Conservation (phyloP, 2,113 vertebrate genomes). For the Paracanthobrama guichenoti region DNA sequence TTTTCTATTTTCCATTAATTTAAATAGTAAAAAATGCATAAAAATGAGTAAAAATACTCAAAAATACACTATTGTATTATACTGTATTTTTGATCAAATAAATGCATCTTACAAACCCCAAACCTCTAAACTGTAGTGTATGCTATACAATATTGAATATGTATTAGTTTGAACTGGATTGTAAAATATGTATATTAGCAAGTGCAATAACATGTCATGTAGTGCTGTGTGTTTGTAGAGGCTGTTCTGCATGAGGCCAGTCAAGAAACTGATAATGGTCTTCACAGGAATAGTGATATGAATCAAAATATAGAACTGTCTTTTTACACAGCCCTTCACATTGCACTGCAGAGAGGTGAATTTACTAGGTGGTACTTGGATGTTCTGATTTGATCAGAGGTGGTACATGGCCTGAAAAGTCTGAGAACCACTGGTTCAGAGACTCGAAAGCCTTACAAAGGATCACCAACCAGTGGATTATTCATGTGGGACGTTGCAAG, state of each 20-base stretch:
- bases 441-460: conserved; percentile 10
- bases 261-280: not conserved
- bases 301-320: not conserved
- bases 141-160: not conserved
- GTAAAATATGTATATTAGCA: not conserved
- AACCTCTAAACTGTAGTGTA: not conserved
- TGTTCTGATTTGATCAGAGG: conserved; percentile 3
- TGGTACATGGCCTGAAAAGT: conserved; percentile 9
- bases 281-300: not conserved
- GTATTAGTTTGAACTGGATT: not conserved
- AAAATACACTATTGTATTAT: too few relatives aligned
- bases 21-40: too few relatives aligned
- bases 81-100: too few relatives aligned
- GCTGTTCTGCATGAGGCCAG: not conserved
- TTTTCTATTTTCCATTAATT: not conserved
- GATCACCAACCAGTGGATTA: not conserved
- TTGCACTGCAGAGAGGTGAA: not conserved
- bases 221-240: not conserved
- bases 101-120: too few relatives aligned
- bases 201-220: not conserved
- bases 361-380: not conserved
- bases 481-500: conserved; percentile 27
- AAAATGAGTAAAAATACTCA: too few relatives aligned
- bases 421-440: conserved; percentile 9
- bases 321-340: not conserved